Evolutionary conservation across 2,797 vertebrate genomes (phyloP), one percentile per base, ranked within the genome.

Genomic region (Nyctibius grandis): DNA sequence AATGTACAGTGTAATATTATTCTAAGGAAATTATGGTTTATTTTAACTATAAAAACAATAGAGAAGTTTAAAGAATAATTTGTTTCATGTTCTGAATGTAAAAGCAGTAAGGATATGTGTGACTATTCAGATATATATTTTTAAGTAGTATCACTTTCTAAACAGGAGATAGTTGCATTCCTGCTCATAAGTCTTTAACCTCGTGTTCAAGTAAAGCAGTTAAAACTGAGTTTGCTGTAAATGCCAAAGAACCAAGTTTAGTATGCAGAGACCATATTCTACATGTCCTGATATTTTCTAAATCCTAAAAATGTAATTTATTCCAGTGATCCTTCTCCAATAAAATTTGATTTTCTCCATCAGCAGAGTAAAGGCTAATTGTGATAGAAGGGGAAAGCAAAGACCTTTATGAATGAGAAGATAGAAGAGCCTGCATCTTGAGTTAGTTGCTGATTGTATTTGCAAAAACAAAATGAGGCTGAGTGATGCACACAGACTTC

Each of bases 351-450:
- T 28, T 61, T 84, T 14, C 19, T 63, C 23, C n/a, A 8, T 76
- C 25, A 45, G 34, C 18, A 68, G 17, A 69, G 23, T 51, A 85
- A 72, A 74, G 12, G 4, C 5, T 76, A 76, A 79, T 73, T 40
- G 15, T 28, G 34, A 47, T 40, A 45, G 69, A 72, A 85, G 5
- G 15, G 22, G 9, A 70, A 91, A 93, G 16, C 18, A 77, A 78
- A 73, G n/a, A 57, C 4, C 7, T 69, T 81, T 40, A 44, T 67
- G 51, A 82, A 70, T 67, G 36, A 70, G 40, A 50, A 38, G 47
- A 18, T 3, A 63, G n/a, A 82, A 47, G 2, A 79, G 3, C 4
- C 9, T 0, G 0, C n/a, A 56, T 51, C 40, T 77, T 53, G 38
- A 75, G 9, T 75, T 85, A 72, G 45, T 33, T 74, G 26, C 60